Conservation (phyloP, 2,888 invertebrate species). For the Drosophila dives region DNA sequence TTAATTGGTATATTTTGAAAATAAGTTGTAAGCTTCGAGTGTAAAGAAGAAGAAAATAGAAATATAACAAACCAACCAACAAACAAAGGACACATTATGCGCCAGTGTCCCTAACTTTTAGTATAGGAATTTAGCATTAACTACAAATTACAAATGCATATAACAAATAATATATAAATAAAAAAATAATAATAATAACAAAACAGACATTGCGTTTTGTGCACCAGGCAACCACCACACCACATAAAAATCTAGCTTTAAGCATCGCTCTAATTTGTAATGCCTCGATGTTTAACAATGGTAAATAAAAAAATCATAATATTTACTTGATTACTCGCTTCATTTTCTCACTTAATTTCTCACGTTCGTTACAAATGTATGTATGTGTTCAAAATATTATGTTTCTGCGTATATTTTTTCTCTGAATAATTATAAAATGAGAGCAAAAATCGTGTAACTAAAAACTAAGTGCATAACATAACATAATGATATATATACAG, state of each 20-base stretch:
- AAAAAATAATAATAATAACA: conserved; percentile 22
- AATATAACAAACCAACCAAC: conserved; percentile 28
- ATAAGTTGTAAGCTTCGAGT: conserved; percentile 56
- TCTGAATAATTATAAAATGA: conserved; percentile 3
- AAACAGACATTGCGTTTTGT: conserved; percentile 34
- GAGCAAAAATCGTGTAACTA: conserved; percentile 37
- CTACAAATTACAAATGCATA: conserved; percentile 23
- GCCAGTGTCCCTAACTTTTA: conserved; percentile 75
- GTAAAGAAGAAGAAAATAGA: conserved; percentile 30
- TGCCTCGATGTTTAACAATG: conserved; percentile 31
- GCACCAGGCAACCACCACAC: conserved; percentile 35
- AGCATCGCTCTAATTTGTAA: conserved; percentile 60
- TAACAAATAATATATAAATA: conserved; percentile 24
- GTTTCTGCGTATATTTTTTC: conserved; percentile 31
- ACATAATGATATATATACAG: conserved; percentile 1
- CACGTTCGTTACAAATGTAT: conserved; percentile 15
- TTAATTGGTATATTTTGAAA: conserved; percentile 59
- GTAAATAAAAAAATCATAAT: conserved; percentile 12
- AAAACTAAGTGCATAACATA: conserved; percentile 36
- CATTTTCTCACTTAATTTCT: conserved; percentile 8
- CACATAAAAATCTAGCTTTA: conserved; percentile 61
- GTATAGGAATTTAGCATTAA: conserved; percentile 57
- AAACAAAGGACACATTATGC: conserved; percentile 59
- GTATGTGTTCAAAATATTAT: conserved; percentile 61
- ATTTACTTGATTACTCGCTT: conserved; percentile 13